These are phyloP conservation scores for Keiferia lycopersicella DNA, from an alignment of 2,888 invertebrate species.

Conservation along the genomic window DNA sequence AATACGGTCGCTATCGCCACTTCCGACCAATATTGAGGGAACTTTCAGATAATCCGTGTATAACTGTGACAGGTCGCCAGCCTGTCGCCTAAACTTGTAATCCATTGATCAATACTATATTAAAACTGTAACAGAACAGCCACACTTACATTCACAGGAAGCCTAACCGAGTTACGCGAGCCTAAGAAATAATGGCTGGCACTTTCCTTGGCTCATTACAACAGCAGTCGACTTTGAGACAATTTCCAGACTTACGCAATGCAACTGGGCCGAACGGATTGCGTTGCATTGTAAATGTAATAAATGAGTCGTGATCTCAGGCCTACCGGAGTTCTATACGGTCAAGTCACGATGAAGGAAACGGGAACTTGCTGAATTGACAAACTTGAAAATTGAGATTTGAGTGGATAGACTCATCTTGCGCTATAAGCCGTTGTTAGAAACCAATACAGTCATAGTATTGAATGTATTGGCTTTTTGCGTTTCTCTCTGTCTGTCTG, in stretches of 20 bases:
- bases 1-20: too few species aligned
- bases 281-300: constrained; percentile 41
- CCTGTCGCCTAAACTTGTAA: too few species aligned
- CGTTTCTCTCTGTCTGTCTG: too few species aligned
- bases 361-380: constrained; percentile 2
- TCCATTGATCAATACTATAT: neutral
- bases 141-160: constrained; percentile 6
- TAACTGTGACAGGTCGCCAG: too few species aligned
- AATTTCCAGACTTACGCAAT: constrained; percentile 33
- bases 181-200: constrained; percentile 7
- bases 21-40: too few species aligned
- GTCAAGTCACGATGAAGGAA: neutral
- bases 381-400: neutral
- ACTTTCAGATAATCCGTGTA: too few species aligned
- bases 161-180: constrained; percentile 15
- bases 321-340: constrained; percentile 18
- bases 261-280: constrained; percentile 35
- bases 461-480: too few species aligned
- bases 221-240: constrained; percentile 29
- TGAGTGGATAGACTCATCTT: too few species aligned
- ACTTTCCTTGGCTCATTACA: constrained; percentile 16
- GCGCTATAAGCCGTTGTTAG: too few species aligned
- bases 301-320: constrained; percentile 39
- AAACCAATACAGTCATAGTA: too few species aligned
- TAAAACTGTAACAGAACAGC: neutral